Base-by-base conservation (phyloP, 2,888 invertebrate species). In the Theretra japonica region DNA sequence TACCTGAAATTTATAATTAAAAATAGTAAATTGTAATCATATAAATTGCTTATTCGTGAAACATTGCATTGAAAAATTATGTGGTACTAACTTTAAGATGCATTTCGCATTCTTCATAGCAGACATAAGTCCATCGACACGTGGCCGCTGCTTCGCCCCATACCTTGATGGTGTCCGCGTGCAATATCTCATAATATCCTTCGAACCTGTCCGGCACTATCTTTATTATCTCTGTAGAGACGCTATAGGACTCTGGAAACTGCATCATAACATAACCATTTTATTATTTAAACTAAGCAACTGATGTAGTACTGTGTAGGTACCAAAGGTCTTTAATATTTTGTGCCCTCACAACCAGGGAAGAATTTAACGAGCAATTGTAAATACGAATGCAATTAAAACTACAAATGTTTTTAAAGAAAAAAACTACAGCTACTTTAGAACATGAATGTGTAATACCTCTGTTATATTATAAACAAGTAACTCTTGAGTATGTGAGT, bases 131-230 rank as follows among this genome's bases (percentile, higher is more conserved):
- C 92, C 93, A 93, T 0, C 87, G 86, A 75, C 92, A 93, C 0
- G 88, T 90, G 21, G 90, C 93, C 17, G 86, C 80, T 1, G 93
- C 91, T 73, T 93, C 92, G 33, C 94, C 94, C 93, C 94, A 94
- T 33, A 89, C 90, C 76, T 90, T 91, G n/a, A 94, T 82, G 0
- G 79, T 82, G 4, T 90, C 88, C 21, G 94, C 88, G 68, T 88
- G 85, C 56, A 86, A 87, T n/a, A 94, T 87, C 76, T 93, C 94
- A 74, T 89, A 94, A 79, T 87, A 89, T 0, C 90, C 92, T 1
- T 89, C 88, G 71, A 91, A 93, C 70, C 90, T 92, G 0, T 92
- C 91, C 0, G 94, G 94, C 17, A 82, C 69, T 19, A 87, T 79
- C 73, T 83, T 87, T 4, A 87, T 75, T 23, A 93, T 73, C 77